Evolutionary conservation across 1,140 invertebrate species (phyloP).

Genomic region (Dysdera silvatica): DNA sequence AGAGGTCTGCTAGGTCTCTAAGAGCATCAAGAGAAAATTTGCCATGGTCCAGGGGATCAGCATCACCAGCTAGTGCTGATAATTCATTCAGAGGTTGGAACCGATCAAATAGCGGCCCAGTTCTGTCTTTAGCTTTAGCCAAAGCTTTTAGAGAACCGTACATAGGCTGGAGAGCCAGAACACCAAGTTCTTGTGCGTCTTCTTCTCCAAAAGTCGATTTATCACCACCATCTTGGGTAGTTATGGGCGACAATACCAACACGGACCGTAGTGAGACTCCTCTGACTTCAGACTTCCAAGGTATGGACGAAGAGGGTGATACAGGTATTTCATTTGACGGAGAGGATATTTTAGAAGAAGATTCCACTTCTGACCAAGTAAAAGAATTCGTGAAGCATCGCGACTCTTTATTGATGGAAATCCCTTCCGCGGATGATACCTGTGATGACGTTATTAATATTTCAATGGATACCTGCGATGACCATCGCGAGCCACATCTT

Average conservation of each 20-base stretch:
- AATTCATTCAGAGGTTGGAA: too few species aligned
- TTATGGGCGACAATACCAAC: too few species aligned
- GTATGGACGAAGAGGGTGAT: slow-evolving; percentile 2
- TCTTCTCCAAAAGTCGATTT: slow-evolving; percentile 10
- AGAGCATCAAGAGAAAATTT: slow-evolving; percentile 37
- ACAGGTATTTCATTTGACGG: slow-evolving; percentile 19
- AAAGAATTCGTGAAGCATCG: neutral
- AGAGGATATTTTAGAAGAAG: slow-evolving; percentile 11
- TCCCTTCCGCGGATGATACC: slow-evolving; percentile 16
- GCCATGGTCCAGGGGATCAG: slow-evolving; percentile 68
- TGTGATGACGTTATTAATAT: slow-evolving; percentile 14
- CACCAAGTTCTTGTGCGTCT: slow-evolving; percentile 14
- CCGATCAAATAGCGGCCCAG: too few species aligned
- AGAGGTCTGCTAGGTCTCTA: slow-evolving; percentile 26
- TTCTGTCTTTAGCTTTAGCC: slow-evolving; percentile 14
- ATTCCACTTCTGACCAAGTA: neutral
- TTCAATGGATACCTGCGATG: slow-evolving; percentile 24
- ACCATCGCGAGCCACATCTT: neutral
- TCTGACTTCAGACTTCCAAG: too few species aligned
- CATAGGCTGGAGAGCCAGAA: slow-evolving; percentile 27
- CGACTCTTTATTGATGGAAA: too few species aligned
- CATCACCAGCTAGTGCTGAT: slow-evolving; percentile 49
- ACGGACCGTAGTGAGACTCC: too few species aligned
- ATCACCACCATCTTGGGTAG: slow-evolving; percentile 8
- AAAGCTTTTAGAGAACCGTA: slow-evolving; percentile 28